Conservation (phyloP, 2,113 vertebrate genomes). For the Eretmochelys imbricata region DNA sequence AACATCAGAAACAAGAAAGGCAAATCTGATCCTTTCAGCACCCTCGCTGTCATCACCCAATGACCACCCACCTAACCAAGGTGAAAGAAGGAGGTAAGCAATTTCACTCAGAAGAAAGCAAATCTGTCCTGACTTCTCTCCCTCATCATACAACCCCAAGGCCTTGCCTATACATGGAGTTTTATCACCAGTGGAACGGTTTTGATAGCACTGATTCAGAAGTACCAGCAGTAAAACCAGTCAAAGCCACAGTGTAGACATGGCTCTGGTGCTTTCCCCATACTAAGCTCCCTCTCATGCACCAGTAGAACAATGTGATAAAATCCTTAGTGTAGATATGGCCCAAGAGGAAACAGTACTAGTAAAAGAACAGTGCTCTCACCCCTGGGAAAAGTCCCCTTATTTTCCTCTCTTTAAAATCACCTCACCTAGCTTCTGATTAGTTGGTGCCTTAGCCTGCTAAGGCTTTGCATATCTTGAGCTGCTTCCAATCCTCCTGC, state of each 20-base stretch:
- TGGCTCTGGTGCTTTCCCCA: neutral
- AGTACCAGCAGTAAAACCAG: too few species aligned
- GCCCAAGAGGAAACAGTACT: neutral
- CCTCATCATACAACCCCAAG: neutral
- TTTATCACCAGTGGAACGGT: neutral
- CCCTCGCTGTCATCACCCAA: neutral
- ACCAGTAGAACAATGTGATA: neutral
- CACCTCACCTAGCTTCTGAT: neutral
- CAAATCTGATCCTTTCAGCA: neutral
- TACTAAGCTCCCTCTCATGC: neutral
- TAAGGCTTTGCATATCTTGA: conserved; percentile 2
- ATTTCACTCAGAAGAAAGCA: neutral
- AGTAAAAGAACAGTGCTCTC: neutral
- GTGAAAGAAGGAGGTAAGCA: neutral
- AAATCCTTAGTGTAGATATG: neutral
- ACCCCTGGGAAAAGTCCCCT: neutral
- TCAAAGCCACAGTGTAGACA: neutral
- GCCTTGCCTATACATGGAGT: neutral
- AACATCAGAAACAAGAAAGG: neutral
- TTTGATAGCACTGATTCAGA: neutral
- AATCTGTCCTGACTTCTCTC: neutral
- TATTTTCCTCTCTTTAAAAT: neutral
- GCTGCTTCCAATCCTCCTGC: neutral
- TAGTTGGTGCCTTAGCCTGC: neutral
- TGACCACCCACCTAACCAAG: rapidly evolving